Conservation (phyloP, 2,797 vertebrate species). For the Hemibagrus guttatus region DNA sequence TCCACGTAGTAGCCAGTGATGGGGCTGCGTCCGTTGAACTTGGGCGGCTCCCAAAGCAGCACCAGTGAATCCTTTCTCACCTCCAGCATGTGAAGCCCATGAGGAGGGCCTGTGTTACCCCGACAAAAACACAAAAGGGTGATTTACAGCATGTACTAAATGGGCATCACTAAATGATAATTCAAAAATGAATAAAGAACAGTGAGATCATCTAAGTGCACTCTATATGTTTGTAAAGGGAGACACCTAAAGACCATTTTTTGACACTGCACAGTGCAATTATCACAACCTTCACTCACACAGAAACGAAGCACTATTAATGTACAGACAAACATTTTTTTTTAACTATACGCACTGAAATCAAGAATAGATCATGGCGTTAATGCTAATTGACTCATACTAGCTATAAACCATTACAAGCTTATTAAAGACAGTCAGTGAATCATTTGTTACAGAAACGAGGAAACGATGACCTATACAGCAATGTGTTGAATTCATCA, state of each 20-base stretch:
- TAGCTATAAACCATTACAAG: background rate
- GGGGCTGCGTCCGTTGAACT: conserved; percentile 84
- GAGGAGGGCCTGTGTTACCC: conserved; percentile 77
- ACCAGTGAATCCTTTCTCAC: conserved; percentile 88
- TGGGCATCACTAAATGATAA: background rate
- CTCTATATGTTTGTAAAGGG: conserved; percentile 6
- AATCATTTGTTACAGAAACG: background rate
- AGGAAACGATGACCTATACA: background rate
- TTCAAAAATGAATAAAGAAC: background rate
- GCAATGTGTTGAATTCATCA: background rate
- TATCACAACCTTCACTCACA: background rate
- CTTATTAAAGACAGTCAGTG: background rate
- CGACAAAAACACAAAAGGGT: background rate
- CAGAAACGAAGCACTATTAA: background rate
- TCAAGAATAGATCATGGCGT: background rate
- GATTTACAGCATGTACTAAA: background rate
- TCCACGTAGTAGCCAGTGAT: conserved; percentile 92
- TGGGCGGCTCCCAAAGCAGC: conserved; percentile 88
- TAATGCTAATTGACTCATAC: background rate
- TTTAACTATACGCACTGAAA: background rate
- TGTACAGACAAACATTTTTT: background rate
- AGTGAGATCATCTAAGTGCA: background rate
- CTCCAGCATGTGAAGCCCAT: conserved; percentile 83
- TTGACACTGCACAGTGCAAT: background rate
- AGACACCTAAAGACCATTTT: conserved; percentile 10